Percentiles rank a stretch among this genome's conserved stretches.
These are phyloP conservation scores for Eurytemora carolleeae DNA, from an alignment of 1,140 invertebrate genomes.

Conservation along the genomic window DNA sequence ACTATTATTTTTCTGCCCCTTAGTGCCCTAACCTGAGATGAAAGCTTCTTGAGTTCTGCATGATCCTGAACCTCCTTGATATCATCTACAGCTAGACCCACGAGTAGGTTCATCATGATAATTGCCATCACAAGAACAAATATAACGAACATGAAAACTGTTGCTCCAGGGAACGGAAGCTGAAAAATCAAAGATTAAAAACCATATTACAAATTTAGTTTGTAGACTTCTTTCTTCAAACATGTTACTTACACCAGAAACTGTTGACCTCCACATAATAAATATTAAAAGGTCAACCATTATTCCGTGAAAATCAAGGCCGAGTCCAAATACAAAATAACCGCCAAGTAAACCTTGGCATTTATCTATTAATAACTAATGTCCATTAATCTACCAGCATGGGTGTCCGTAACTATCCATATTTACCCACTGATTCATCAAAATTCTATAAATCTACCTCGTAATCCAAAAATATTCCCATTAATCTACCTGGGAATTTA, in stretches of 20 bases:
- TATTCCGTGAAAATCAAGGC: neutral
- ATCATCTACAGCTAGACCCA: slow-evolving; percentile 25
- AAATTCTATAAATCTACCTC: slow-evolving; percentile 57
- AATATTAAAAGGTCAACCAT: neutral
- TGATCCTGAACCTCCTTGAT: slow-evolving; percentile 27
- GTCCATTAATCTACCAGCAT: neutral
- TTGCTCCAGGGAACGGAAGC: neutral
- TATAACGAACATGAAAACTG: slow-evolving; percentile 35
- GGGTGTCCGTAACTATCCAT: slow-evolving; percentile 63
- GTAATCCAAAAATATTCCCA: slow-evolving; percentile 49
- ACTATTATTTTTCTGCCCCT: too few relatives aligned
- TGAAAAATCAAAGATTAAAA: neutral
- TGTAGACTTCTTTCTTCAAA: neutral
- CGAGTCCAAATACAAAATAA: neutral
- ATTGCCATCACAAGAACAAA: slow-evolving; percentile 60
- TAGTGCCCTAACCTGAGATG: slow-evolving; percentile 30
- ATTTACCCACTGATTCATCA: slow-evolving; percentile 68
- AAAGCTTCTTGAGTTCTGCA: slow-evolving; percentile 31
- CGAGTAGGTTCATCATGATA: slow-evolving; percentile 57
- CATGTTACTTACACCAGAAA: neutral
- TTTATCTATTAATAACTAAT: neutral
- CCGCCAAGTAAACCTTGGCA: neutral
- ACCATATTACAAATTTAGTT: neutral
- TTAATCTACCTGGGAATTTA: too few relatives aligned
- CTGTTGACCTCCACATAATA: neutral